Evolutionary conservation across 2,888 invertebrate genomes (phyloP), one percentile per base, ranked within the genome.

Genomic region (Synergus laeviventris): DNA sequence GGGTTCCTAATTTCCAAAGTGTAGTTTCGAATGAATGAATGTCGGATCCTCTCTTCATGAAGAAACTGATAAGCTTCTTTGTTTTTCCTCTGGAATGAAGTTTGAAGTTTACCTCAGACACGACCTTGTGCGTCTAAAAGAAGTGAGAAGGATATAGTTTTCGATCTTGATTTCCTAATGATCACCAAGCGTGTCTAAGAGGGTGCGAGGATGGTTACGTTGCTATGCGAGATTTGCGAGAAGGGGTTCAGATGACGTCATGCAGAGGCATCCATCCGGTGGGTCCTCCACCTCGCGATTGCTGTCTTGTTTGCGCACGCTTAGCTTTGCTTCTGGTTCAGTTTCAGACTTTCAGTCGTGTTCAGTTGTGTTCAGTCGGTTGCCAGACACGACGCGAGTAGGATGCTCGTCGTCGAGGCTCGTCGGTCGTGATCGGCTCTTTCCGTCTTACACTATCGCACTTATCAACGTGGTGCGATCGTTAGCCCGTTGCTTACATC

Each of bases 391-490:
- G 75, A 74, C 76, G 78, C 75, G 80, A 59, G 75, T 76, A 74
- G 74, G 54, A 78, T 56, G 64, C 49, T 42, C 64, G 75, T 79
- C 78, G 54, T 77, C 78, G 78, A 78, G 74, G 74, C 64, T 74
- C n/a, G 77, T 78, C 80, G 80, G 80, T 74, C 77, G 59, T 62
- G 36, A 49, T 80, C 80, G 80, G 64, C 24, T n/a, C 18, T 70
- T 31, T 70, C 45, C 66, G 45, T 49, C n/a, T 7, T 21, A 56
- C 16, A 42, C 62, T 75, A 77, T 78, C 77, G 42, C 54, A 49
- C 39, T 78, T 78, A 78, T 78, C 31, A 49, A 24, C 75, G 24
- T 39, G 74, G 74, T 76, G 45, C 79, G 80, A 80, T 80, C 78
- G 77, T 80, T 80, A 80, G 62, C 74, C 66, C 24, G 7, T 14